Conservation (phyloP, 2,888 invertebrate genomes). For the Sylvicola fuscatus region DNA sequence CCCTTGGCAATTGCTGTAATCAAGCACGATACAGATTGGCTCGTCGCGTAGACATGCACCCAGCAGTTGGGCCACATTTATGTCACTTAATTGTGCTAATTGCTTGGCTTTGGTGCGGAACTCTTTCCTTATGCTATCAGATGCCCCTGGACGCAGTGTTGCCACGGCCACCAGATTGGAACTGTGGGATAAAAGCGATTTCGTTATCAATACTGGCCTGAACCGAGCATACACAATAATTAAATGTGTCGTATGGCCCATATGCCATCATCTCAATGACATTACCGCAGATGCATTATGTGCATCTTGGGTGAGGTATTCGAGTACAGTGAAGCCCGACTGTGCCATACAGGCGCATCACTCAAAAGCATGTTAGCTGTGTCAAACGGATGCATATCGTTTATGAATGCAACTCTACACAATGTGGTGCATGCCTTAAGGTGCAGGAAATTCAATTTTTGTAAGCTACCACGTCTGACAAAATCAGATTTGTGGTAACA, state of each 20-base stretch:
- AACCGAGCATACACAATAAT: not conserved
- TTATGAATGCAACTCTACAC: too few relatives aligned
- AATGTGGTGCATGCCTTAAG: too few relatives aligned
- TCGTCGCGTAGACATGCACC: conserved; percentile 53
- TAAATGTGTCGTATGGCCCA: too few relatives aligned
- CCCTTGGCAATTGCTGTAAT: conserved; percentile 41
- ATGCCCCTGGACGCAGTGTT: conserved; percentile 38
- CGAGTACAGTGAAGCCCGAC: too few relatives aligned
- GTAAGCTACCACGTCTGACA: too few relatives aligned
- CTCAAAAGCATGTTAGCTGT: too few relatives aligned
- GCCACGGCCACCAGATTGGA: conserved; percentile 49
- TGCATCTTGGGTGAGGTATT: too few relatives aligned
- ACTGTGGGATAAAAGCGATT: conserved; percentile 9
- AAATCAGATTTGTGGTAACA: too few relatives aligned
- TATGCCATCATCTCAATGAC: too few relatives aligned
- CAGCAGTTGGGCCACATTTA: conserved; percentile 48
- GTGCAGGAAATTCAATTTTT: conserved; percentile 1
- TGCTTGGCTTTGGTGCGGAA: conserved; percentile 52
- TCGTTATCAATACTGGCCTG: not conserved
- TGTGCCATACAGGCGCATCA: too few relatives aligned
- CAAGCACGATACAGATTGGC: conserved; percentile 55
- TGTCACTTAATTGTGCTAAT: conserved; percentile 44
- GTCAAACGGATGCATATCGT: too few relatives aligned
- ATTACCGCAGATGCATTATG: too few relatives aligned
- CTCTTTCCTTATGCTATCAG: conserved; percentile 38